Evolutionary conservation across 2,888 invertebrate genomes (phyloP), one percentile per base, ranked within the genome.

Genomic region (Melieria picta): DNA sequence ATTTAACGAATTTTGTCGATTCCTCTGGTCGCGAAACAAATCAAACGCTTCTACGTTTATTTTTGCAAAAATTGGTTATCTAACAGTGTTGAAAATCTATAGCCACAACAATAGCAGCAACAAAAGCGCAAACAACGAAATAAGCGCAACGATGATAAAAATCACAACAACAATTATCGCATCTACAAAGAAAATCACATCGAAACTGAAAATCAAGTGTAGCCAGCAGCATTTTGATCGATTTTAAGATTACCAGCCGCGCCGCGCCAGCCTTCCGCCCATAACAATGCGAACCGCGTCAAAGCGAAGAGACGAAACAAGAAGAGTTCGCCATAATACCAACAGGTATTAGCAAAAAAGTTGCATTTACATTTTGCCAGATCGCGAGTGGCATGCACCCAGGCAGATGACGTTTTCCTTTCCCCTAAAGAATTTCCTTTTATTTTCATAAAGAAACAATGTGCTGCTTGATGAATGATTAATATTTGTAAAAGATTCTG

Each of bases 211-310:
- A 65, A 60, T 61, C 66, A 71, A 65, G 56, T 65, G 61, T 16
- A 58, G 60, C 79, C 30, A 30, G 30, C 30, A 30, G 72, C 79
- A 75, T 62, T 6, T 76, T 81, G 82, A 81, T 82, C 79, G 82
- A 82, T 81, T 80, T 30, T 82, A 82, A 82, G 81, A 82, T 81
- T 81, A 73, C 74, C 75, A 76, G 78, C 56, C 78, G 77, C 77
- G 79, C 79, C 80, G 71, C 72, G 66, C 62, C 71, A 61, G 46
- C 48, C 68, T 61, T 30, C 77, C 73, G 81, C 81, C 82, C 81
- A 82, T 79, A 64, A 55, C 65, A 68, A 60, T 61, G 46, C 30
- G 30, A 30, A 30, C 30, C 30, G 30, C 30, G 30, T 30, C 30
- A 30, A 30, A 30, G 30, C 30, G 30, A 30, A 30, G 30, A 30